These are phyloP conservation scores for Cyphotilapia sp. DNA, from an alignment of 2,113 vertebrate genomes.

Conservation along the genomic window DNA sequence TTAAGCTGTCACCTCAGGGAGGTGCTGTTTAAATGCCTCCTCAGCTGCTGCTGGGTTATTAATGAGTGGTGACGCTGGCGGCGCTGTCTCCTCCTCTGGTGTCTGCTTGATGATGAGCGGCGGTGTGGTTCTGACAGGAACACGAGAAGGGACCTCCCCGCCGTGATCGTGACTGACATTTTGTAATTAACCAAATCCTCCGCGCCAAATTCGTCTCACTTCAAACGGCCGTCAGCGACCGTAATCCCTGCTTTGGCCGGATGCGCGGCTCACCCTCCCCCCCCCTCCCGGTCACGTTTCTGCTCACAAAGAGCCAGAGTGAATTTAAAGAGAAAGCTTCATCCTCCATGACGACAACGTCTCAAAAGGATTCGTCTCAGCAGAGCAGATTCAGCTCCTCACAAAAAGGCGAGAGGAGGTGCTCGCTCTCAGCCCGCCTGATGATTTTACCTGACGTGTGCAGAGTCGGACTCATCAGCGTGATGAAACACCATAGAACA, in stretches of 20 bases:
- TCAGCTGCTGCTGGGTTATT: not conserved
- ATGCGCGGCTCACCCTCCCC: not conserved
- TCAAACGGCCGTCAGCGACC: conserved; percentile 32
- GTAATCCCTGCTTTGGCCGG: conserved; percentile 21
- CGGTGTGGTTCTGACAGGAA: conserved; percentile 11
- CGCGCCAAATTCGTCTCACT: conserved; percentile 4
- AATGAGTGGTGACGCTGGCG: not conserved
- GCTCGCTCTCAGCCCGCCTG: not conserved
- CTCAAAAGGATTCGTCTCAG: conserved; percentile 7
- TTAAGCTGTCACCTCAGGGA: not conserved
- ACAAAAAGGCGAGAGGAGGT: not conserved
- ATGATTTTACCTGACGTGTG: not conserved
- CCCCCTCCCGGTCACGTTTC: not conserved
- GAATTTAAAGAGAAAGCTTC: not conserved
- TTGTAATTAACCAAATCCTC: conserved; percentile 47
- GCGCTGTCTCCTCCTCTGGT: not conserved
- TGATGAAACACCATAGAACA: not conserved
- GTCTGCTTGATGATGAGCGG: not conserved
- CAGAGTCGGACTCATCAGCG: not conserved
- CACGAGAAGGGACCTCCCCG: not conserved
- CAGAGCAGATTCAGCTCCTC: not conserved
- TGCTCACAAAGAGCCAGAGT: not conserved
- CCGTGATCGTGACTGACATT: conserved; percentile 38
- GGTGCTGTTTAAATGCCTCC: not conserved
- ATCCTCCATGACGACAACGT: not conserved